Evolutionary conservation across 2,888 invertebrate genomes (phyloP).

Genomic region (Panopea generosa): DNA sequence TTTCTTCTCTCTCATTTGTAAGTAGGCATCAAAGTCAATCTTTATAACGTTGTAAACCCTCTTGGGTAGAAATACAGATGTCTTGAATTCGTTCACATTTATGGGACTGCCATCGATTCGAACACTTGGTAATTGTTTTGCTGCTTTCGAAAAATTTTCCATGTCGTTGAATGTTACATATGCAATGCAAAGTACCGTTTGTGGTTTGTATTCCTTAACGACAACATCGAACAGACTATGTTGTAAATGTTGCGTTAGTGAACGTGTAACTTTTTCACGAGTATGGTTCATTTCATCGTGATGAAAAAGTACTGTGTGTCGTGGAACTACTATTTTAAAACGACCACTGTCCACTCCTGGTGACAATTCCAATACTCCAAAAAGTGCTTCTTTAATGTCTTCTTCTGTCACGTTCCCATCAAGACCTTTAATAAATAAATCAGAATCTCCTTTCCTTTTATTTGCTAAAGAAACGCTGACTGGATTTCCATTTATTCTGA

Average conservation of each 20-base stretch:
- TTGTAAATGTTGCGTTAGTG: slow-evolving; percentile 19
- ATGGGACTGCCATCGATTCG: slow-evolving; percentile 19
- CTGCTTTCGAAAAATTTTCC: slow-evolving; percentile 61
- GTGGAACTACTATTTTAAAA: slow-evolving; percentile 51
- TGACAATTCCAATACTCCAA: slow-evolving; percentile 11
- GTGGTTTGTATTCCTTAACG: slow-evolving; percentile 39
- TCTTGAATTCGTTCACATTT: slow-evolving; percentile 45
- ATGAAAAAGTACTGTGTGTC: slow-evolving; percentile 15
- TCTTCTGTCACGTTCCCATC: slow-evolving; percentile 51
- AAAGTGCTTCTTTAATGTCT: slow-evolving; percentile 40
- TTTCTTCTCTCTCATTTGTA: slow-evolving; percentile 13
- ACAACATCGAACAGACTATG: slow-evolving; percentile 43
- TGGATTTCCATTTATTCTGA: background rate
- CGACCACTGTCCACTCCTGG: background rate
- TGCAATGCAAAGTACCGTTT: slow-evolving; percentile 55
- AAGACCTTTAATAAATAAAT: slow-evolving; percentile 37
- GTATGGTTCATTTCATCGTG: background rate
- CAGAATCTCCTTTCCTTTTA: slow-evolving; percentile 8
- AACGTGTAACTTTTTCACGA: background rate
- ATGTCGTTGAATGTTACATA: slow-evolving; percentile 65
- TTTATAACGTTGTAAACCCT: slow-evolving; percentile 50
- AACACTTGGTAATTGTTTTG: slow-evolving; percentile 5
- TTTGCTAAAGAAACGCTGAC: background rate
- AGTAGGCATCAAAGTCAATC: slow-evolving; percentile 43
- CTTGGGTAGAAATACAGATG: slow-evolving; percentile 50